Base-by-base conservation (phyloP, 1,140 invertebrate genomes). In the Pristionchus pacificus region DNA sequence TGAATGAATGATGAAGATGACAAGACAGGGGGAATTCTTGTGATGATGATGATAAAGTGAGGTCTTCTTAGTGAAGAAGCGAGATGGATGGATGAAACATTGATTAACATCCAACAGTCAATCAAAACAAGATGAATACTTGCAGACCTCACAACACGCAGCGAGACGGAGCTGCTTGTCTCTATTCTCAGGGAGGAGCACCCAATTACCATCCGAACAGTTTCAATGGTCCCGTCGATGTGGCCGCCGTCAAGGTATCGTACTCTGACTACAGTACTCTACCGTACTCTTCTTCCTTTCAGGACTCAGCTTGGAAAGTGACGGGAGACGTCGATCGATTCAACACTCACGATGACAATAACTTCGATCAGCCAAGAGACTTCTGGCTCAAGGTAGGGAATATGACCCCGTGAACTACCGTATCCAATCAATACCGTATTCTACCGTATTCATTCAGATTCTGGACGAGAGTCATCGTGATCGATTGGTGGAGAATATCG, bases 131-230 rank as follows among this genome's bases (percentile, higher is more conserved):
- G n/a, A n/a, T n/a, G n/a, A n/a, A n/a, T n/a, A n/a, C n/a, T n/a
- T n/a, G n/a, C n/a, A 85, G 69, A 66, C 74, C 65, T 10, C 84
- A 84, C 6, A 95, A 95, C 84, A 94, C 91, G 84, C 91, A 94
- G 84, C 88, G 94, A 49, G 94, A 97, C 86, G 95, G 95, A 1
- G 87, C 88, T 13, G 89, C 89, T 87, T 31, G 58, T n/a, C 64
- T 59, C 29, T 59, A 73, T 62, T 68, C 59, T 19, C 71, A 73
- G 30, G 68, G 77, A 58, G 91, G 90, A 49, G 90, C 91, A 15
- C 95, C 95, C 1, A 96, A 96, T 85, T 97, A 97, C 84, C 95
- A 89, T 87, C 95, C 95, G 0, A 97, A 97, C 85, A 95, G 93
- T 72, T 98, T 97, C 85, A 86, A 86, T 72, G 93, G 93, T 0